Percentiles rank a stretch among this genome's conserved stretches.
Conservation (phyloP, 2,797 vertebrate species). For the Sphenopsis melanotis region DNA sequence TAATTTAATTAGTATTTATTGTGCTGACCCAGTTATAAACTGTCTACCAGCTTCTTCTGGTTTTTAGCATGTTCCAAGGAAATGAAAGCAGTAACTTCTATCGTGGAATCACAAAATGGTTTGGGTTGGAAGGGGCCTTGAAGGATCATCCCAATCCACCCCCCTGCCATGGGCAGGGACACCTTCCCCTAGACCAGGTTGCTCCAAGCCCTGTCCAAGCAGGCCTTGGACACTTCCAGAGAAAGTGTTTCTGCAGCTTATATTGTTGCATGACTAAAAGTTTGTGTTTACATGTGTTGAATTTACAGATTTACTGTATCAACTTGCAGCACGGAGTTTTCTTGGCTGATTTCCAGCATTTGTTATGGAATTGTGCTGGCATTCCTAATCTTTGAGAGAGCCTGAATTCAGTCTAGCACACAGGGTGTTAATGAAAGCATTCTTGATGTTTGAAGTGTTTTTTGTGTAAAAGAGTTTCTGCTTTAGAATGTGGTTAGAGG, state of each 20-base stretch:
- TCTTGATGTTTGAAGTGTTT: not conserved
- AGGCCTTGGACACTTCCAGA: not conserved
- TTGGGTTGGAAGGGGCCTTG: not conserved
- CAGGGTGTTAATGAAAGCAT: not conserved
- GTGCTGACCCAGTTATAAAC: not conserved
- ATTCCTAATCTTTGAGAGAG: not conserved
- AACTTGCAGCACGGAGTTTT: not conserved
- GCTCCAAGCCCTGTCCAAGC: not conserved
- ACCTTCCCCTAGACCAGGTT: not conserved
- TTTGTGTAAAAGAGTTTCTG: not conserved
- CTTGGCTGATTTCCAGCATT: not conserved
- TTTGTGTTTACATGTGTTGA: not conserved
- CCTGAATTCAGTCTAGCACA: not conserved
- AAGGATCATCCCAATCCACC: not conserved
- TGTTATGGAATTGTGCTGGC: not conserved
- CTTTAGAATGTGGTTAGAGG: not conserved
- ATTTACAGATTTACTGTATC: not conserved
- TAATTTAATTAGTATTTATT: not conserved
- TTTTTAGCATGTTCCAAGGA: not conserved
- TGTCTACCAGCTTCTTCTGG: not conserved
- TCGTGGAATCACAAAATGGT: not conserved
- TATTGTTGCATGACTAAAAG: not conserved
- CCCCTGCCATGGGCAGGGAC: not conserved
- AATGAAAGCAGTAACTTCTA: not conserved
- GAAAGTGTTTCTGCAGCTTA: not conserved